These are phyloP conservation scores for Lytechinus pictus DNA, from an alignment of 35 echinoderm and acorn worm genomes.

Conservation along the genomic window DNA sequence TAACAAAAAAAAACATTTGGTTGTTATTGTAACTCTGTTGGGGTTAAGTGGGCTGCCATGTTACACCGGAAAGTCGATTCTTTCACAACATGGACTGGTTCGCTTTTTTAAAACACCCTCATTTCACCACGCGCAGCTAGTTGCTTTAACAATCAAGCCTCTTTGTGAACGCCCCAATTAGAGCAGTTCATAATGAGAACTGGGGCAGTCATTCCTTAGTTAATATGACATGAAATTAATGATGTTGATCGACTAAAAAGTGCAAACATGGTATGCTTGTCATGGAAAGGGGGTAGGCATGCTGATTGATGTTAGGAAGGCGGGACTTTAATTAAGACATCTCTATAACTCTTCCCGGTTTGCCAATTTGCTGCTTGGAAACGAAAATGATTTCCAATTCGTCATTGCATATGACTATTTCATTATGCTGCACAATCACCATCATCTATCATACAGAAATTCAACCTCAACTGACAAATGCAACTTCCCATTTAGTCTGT, in stretches of 20 bases:
- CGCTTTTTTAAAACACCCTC: no score
- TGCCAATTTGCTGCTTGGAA: not conserved
- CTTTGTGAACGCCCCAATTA: not conserved
- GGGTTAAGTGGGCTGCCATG: no score
- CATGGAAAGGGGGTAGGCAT: not conserved
- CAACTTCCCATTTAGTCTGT: not conserved
- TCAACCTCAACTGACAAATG: not conserved
- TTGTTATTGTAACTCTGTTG: no score
- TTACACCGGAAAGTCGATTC: no score
- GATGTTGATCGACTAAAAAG: not conserved
- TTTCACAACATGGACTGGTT: no score
- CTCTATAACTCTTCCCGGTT: not conserved
- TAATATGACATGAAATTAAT: slow-evolving; percentile 15
- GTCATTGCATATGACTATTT: not conserved
- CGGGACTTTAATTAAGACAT: not conserved
- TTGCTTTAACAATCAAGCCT: not conserved
- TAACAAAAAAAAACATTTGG: no score
- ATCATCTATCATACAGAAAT: not conserved
- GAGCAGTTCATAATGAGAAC: not conserved
- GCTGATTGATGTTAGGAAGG: not conserved
- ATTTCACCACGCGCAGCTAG: not conserved
- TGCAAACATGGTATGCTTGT: not conserved
- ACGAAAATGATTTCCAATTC: not conserved
- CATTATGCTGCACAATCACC: not conserved
- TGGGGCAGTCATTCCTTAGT: not conserved